These are phyloP conservation scores for Drosophila koepferae DNA, from an alignment of 2,888 invertebrate genomes.

Conservation along the genomic window DNA sequence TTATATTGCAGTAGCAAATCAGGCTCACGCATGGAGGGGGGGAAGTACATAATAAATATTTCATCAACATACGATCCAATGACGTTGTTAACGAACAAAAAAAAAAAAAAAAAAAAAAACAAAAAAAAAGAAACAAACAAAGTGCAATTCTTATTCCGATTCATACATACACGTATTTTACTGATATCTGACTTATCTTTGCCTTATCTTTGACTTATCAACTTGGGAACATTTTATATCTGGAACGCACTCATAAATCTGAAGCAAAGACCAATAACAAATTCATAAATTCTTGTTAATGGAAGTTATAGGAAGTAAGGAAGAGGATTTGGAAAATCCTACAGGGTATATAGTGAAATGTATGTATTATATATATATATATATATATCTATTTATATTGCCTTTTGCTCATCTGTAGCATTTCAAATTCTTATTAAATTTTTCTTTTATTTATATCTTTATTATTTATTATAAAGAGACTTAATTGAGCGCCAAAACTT, in stretches of 20 bases:
- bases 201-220: background rate
- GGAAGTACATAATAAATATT: background rate
- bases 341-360: background rate
- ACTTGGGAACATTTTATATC: too few species aligned
- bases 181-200: background rate
- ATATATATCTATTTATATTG: too few species aligned
- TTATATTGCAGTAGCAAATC: slow-evolving; percentile 12
- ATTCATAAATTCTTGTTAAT: background rate
- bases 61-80: background rate
- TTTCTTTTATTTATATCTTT: too few species aligned
- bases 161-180: background rate
- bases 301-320: background rate
- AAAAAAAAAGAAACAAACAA: too few species aligned
- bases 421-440: too few species aligned
- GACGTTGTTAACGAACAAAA: background rate
- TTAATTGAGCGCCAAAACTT: too few species aligned
- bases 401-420: too few species aligned
- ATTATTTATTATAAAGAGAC: too few species aligned
- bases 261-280: background rate
- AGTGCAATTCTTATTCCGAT: background rate
- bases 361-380: too few species aligned
- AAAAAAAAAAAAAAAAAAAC: too few species aligned
- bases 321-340: background rate
- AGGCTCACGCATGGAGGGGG: background rate
- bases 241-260: background rate